phyloP scores from a whole-genome alignment of 1,140 invertebrate species.

The Popillia japonica region DNA sequence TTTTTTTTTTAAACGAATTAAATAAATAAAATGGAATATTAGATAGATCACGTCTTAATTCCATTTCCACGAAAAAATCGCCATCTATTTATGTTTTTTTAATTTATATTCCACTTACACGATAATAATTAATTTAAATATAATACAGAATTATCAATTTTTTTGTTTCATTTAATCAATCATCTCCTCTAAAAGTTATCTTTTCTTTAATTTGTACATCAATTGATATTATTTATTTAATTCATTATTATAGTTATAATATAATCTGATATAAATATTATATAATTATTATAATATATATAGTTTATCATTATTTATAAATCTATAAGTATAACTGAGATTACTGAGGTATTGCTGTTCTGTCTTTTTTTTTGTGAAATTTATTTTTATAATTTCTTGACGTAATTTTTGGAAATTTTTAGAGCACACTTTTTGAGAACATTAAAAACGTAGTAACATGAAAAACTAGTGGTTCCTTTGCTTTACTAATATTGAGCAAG shows the following conservation, averaged over 20 bases:
- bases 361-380: slow-evolving; percentile 20
- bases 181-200: neutral
- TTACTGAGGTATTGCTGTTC: slow-evolving; percentile 36
- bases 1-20: no score
- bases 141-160: neutral
- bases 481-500: slow-evolving; percentile 15
- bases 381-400: slow-evolving; percentile 28
- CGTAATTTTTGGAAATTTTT: no score
- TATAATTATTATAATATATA: slow-evolving; percentile 36
- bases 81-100: neutral
- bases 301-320: slow-evolving; percentile 36
- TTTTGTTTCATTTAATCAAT: neutral
- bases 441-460: neutral
- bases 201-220: slow-evolving; percentile 10
- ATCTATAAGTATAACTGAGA: slow-evolving; percentile 36
- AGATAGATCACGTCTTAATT: no score
- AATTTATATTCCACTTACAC: neutral
- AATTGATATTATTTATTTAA: slow-evolving; percentile 10
- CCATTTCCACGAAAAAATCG: neutral
- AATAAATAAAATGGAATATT: no score
- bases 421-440: neutral
- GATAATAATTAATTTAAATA: neutral
- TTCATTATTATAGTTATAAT: slow-evolving; percentile 20
- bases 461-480: neutral
- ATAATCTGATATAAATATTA: slow-evolving; percentile 37